phyloP scores from a whole-genome alignment of 2,888 invertebrate species.

The Agrochola lychnidis region DNA sequence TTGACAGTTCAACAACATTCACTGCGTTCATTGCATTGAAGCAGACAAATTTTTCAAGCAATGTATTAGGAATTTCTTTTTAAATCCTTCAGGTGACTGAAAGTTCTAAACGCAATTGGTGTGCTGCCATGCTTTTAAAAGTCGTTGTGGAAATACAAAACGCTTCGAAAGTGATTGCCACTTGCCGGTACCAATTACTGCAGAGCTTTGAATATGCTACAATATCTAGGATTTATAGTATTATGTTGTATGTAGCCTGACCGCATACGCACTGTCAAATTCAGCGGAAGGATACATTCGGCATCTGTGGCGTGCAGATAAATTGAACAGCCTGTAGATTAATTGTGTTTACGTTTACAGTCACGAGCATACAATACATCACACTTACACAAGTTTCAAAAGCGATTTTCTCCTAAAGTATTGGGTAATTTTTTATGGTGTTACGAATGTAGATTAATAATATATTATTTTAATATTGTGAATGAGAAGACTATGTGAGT shows the following conservation, averaged over 20 bases:
- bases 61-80: too few relatives aligned
- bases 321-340: constrained; percentile 14
- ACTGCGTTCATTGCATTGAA: too few relatives aligned
- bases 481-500: too few relatives aligned
- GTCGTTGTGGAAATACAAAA: not conserved
- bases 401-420: not conserved
- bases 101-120: too few relatives aligned
- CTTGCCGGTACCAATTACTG: not conserved
- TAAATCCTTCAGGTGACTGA: too few relatives aligned
- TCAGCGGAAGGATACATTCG: constrained; percentile 51
- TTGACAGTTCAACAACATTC: too few relatives aligned
- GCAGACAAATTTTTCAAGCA: too few relatives aligned
- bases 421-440: not conserved
- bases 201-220: not conserved
- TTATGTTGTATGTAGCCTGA: not conserved
- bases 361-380: too few relatives aligned
- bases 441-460: too few relatives aligned
- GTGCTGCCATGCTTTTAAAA: not conserved
- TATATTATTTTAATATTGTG: too few relatives aligned
- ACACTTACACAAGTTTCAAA: too few relatives aligned
- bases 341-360: constrained; percentile 12
- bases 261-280: constrained; percentile 44
- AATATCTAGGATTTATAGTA: constrained; percentile 11
- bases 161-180: not conserved
- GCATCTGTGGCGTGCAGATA: constrained; percentile 43